These are phyloP conservation scores for Corydoras sp. DNA, from an alignment of 2,113 vertebrate genomes.

Conservation along the genomic window DNA sequence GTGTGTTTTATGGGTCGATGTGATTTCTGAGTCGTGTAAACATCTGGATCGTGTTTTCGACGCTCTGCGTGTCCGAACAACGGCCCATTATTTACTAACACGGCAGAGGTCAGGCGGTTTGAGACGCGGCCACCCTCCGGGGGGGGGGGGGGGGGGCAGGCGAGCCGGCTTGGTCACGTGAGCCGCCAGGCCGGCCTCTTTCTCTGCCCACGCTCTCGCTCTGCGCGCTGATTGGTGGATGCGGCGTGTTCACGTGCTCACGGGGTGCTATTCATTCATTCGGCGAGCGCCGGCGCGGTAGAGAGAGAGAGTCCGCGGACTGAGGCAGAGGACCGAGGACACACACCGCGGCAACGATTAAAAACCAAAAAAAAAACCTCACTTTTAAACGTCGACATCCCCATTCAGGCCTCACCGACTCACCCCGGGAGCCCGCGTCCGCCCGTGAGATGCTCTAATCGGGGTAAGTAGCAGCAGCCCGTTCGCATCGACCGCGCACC, in stretches of 20 bases:
- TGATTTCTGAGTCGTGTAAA: too few relatives aligned
- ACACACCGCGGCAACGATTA: too few relatives aligned
- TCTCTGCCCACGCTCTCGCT: slow-evolving; percentile 17
- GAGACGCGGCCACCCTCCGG: background rate
- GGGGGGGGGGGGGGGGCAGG: background rate
- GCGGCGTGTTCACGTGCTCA: slow-evolving; percentile 55
- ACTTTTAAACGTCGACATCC: too few relatives aligned
- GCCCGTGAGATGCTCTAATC: background rate
- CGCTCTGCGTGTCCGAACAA: too few relatives aligned
- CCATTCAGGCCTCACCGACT: background rate
- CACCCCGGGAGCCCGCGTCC: background rate
- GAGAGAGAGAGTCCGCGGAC: background rate
- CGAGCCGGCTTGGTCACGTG: background rate
- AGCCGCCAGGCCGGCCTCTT: background rate
- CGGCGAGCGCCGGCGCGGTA: slow-evolving; percentile 4
- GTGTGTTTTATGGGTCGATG: too few relatives aligned
- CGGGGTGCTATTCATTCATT: slow-evolving; percentile 31
- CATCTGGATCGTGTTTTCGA: too few relatives aligned
- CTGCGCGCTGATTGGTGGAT: slow-evolving; percentile 52
- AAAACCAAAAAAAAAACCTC: too few relatives aligned
- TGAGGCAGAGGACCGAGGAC: too few relatives aligned
- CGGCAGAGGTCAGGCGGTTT: background rate
- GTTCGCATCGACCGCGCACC: too few relatives aligned
- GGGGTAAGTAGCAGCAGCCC: background rate
- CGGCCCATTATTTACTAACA: too few relatives aligned